Conservation (phyloP, 2,797 vertebrate species). For the Mallotus villosus region DNA sequence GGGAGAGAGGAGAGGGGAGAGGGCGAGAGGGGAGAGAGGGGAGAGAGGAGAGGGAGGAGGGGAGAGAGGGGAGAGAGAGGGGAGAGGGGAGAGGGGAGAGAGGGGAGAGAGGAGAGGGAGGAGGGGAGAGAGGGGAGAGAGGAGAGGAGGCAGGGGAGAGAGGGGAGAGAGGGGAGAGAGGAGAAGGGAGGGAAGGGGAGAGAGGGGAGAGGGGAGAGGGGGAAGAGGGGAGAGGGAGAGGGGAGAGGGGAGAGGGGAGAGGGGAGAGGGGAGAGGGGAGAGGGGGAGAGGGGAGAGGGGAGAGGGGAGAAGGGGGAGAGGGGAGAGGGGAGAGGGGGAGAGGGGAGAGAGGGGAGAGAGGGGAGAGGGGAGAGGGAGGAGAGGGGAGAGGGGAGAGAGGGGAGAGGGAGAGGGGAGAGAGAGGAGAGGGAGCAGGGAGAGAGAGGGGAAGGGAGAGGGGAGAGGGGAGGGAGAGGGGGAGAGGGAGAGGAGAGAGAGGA, state of each 20-base stretch:
- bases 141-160: no score
- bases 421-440: no score
- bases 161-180: constrained; percentile 19
- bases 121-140: background rate
- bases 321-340: background rate
- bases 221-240: no score
- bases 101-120: background rate
- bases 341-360: background rate
- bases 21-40: no score
- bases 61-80: background rate
- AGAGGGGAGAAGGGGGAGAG: background rate
- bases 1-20: background rate
- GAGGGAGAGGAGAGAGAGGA: background rate
- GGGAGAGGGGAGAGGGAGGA: background rate
- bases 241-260: no score
- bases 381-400: constrained; percentile 1
- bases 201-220: background rate
- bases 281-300: background rate
- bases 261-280: no score
- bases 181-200: background rate
- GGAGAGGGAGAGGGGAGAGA: background rate
- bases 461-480: background rate
- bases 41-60: no score
- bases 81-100: no score
- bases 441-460: constrained; percentile 12